These are phyloP conservation scores for Neoarius graeffei DNA, from an alignment of 2,113 vertebrate species.

Conservation along the genomic window DNA sequence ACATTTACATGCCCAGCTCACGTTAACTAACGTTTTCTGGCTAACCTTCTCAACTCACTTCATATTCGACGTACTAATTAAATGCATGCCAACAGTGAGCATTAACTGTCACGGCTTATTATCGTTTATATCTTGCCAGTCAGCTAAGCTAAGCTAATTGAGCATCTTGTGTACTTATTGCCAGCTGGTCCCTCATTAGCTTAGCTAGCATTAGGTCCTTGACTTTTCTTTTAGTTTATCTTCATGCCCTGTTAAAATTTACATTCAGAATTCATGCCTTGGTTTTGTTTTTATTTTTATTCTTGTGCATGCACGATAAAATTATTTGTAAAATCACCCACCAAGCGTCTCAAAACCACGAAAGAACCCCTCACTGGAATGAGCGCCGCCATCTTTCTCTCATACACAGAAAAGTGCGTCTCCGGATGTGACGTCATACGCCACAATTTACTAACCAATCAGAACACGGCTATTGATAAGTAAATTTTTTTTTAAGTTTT, in stretches of 20 bases:
- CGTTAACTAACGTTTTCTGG: background rate
- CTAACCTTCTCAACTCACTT: background rate
- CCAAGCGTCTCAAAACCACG: slow-evolving; percentile 73
- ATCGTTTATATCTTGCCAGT: background rate
- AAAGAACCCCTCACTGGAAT: slow-evolving; percentile 72
- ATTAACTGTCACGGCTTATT: background rate
- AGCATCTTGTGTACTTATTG: too few species aligned
- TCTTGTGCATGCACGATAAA: background rate
- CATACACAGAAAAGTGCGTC: slow-evolving; percentile 1
- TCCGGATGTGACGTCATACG: slow-evolving; percentile 59
- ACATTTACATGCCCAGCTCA: background rate
- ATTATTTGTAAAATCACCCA: slow-evolving; percentile 72
- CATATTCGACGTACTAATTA: background rate
- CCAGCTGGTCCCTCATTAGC: background rate
- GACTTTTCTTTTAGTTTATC: background rate
- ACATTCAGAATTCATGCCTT: background rate
- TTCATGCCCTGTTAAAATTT: background rate
- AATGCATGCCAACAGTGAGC: background rate
- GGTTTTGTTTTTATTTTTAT: background rate
- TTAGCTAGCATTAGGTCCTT: slow-evolving; percentile 9
- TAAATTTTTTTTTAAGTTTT: too few species aligned
- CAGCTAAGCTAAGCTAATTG: background rate
- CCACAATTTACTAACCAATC: slow-evolving; percentile 67
- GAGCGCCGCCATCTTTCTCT: slow-evolving; percentile 83
- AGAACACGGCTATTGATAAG: background rate